phyloP scores from a whole-genome alignment of 2,888 invertebrate genomes.

The Drosophila prolongata region DNA sequence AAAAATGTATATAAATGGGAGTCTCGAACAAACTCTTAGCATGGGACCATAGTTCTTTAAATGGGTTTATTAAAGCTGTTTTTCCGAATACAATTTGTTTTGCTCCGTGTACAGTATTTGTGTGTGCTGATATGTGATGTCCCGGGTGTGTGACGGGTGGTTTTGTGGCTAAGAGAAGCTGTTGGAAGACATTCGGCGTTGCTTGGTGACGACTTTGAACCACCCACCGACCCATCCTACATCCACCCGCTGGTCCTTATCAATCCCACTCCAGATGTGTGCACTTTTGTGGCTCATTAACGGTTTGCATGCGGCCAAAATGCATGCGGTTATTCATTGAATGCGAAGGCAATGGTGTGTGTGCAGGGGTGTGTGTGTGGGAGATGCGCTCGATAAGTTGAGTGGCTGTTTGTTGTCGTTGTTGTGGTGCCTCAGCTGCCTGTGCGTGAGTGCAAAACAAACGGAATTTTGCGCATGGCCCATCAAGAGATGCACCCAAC shows the following conservation, averaged over 20 bases:
- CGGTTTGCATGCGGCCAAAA: conserved; percentile 68
- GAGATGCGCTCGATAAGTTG: conserved; percentile 57
- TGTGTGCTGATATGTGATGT: conserved; percentile 31
- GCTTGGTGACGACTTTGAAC: conserved; percentile 24
- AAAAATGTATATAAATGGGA: too few species aligned
- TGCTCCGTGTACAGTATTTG: conserved; percentile 8
- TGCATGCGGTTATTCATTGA: conserved; percentile 65
- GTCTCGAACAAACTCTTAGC: too few species aligned
- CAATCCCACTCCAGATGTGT: conserved; percentile 42
- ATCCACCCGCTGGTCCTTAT: conserved; percentile 21
- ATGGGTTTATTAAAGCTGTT: too few species aligned
- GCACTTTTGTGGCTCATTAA: conserved; percentile 79
- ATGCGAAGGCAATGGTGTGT: conserved; percentile 4
- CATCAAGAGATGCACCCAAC: conserved; percentile 45
- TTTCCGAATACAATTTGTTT: neutral
- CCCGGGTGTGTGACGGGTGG: conserved; percentile 8
- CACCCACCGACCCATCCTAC: neutral
- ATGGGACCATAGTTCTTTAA: too few species aligned
- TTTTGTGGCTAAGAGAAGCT: conserved; percentile 24
- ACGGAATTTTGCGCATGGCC: conserved; percentile 61
- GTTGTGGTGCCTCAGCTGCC: conserved; percentile 35
- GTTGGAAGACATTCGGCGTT: conserved; percentile 48
- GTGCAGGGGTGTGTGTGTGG: too few species aligned
- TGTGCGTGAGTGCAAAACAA: conserved; percentile 65
- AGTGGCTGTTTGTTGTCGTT: conserved; percentile 53